Conservation (phyloP, 2,888 invertebrate species). For the Conistra vaccinii region DNA sequence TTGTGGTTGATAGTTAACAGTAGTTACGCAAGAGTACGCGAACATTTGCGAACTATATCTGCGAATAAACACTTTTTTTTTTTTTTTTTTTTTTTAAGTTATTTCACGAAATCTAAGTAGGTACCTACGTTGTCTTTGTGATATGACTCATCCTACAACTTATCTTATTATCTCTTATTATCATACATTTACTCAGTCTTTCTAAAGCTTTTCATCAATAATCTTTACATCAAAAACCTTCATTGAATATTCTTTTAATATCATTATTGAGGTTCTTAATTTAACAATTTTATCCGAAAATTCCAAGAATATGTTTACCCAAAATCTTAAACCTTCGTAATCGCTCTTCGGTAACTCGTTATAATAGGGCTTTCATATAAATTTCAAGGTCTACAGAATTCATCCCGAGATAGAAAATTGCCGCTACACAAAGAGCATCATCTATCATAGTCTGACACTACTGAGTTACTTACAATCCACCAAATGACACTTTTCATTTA, state of each 20-base stretch:
- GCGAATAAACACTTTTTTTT: too few species aligned
- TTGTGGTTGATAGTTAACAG: neutral
- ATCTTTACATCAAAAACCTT: conserved; percentile 2
- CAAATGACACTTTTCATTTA: conserved; percentile 58
- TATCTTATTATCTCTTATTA: neutral
- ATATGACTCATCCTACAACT: neutral
- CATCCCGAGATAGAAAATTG: conserved; percentile 42
- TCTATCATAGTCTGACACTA: conserved; percentile 64
- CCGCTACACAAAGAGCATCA: conserved; percentile 58
- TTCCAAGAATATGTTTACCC: conserved; percentile 37
- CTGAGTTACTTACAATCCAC: conserved; percentile 55
- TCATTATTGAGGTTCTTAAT: conserved; percentile 17
- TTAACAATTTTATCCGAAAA: conserved; percentile 14
- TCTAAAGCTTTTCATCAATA: conserved; percentile 1
- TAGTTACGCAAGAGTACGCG: neutral
- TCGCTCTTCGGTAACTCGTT: conserved; percentile 51
- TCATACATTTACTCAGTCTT: neutral
- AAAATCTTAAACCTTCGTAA: conserved; percentile 52
- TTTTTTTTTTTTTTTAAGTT: too few species aligned
- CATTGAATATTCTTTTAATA: conserved; percentile 25
- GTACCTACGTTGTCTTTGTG: neutral
- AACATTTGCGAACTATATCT: too few species aligned
- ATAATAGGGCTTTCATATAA: conserved; percentile 55
- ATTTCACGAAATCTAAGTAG: neutral
- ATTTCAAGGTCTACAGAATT: conserved; percentile 58